These are phyloP conservation scores for Trachops cirrhosus DNA, from an alignment of 2,797 vertebrate genomes.

Conservation along the genomic window DNA sequence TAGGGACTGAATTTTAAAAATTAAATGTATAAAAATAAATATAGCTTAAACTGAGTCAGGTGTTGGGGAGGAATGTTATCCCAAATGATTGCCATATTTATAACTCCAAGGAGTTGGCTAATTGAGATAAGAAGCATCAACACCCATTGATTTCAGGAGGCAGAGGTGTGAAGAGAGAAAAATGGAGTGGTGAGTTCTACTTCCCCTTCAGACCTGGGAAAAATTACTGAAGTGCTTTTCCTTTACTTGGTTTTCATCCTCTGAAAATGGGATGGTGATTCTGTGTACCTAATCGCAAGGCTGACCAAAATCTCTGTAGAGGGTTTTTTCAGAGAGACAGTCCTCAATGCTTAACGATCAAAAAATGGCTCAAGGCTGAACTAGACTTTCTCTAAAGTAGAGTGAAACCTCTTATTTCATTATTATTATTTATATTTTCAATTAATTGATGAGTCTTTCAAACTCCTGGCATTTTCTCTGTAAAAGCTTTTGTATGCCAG, in stretches of 20 bases:
- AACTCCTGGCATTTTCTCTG: slow-evolving; percentile 4
- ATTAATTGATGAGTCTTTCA: not conserved
- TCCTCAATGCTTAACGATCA: not conserved
- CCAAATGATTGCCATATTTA: not conserved
- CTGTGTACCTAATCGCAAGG: not conserved
- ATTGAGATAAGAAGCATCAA: not conserved
- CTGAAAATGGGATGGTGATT: not conserved
- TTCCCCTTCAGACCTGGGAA: not conserved
- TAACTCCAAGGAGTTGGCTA: not conserved
- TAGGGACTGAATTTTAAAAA: not conserved
- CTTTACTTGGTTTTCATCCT: not conserved
- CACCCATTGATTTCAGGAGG: not conserved
- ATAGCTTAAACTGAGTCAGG: not conserved
- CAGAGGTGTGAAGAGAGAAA: not conserved
- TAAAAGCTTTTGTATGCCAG: not conserved
- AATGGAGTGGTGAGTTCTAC: not conserved
- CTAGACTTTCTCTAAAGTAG: not conserved
- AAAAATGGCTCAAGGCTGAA: not conserved
- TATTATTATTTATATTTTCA: slow-evolving; percentile 35
- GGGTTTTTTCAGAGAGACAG: not conserved
- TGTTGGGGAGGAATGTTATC: not conserved
- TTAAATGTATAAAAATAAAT: not conserved
- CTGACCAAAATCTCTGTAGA: not conserved
- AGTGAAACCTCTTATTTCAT: slow-evolving; percentile 15
- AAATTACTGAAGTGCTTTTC: not conserved